Evolutionary conservation across 2,113 vertebrate genomes (phyloP).

Genomic region (Sinocyclocheilus anophthalmus): DNA sequence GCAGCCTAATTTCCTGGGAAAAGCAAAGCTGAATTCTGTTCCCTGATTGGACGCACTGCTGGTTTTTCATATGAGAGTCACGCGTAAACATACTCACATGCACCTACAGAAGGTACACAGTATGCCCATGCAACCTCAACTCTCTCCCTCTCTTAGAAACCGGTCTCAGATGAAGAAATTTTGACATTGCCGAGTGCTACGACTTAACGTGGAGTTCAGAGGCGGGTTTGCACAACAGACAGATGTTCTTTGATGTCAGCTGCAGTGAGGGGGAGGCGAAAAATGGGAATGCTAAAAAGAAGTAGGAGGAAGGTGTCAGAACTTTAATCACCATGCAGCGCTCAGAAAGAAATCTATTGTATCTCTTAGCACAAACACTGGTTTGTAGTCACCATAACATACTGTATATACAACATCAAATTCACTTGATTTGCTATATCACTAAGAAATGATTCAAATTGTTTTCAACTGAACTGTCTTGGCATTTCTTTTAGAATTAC

Average conservation of each 20-base stretch:
- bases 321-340: slow-evolving; percentile 39
- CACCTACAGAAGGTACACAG: slow-evolving; percentile 26
- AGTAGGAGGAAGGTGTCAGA: slow-evolving; percentile 42
- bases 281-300: slow-evolving; percentile 41
- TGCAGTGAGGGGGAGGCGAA: slow-evolving; percentile 54
- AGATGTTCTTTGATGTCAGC: slow-evolving; percentile 73
- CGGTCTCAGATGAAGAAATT: slow-evolving; percentile 66
- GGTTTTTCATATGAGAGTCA: slow-evolving; percentile 46
- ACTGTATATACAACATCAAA: slow-evolving; percentile 5
- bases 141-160: neutral
- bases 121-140: slow-evolving; percentile 32
- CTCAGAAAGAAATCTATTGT: neutral
- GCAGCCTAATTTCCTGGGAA: slow-evolving; percentile 40
- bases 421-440: slow-evolving; percentile 35
- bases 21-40: slow-evolving; percentile 25
- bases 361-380: slow-evolving; percentile 18
- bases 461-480: neutral
- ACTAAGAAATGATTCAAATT: slow-evolving; percentile 8
- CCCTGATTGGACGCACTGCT: slow-evolving; percentile 43
- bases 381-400: neutral
- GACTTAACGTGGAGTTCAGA: slow-evolving; percentile 74
- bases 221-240: slow-evolving; percentile 68
- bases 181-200: slow-evolving; percentile 75
- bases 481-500: slow-evolving; percentile 15
- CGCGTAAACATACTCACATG: slow-evolving; percentile 43